A percentile compares a stretch with the other conserved stretches of the same genome.
Conservation (phyloP, 2,113 vertebrate genomes). For the Xenus cinereus region DNA sequence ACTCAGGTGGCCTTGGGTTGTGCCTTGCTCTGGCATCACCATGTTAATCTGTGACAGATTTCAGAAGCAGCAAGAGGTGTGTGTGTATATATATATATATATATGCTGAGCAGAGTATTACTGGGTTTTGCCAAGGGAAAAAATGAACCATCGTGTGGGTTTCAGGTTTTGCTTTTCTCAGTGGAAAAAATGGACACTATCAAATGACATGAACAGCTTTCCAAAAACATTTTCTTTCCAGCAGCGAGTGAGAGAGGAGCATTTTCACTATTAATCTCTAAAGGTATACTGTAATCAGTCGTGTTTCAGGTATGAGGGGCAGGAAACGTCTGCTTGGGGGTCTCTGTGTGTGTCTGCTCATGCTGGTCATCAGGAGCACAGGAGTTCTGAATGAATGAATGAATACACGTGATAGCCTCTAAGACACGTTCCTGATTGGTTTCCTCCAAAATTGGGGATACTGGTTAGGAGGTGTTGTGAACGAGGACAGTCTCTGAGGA, state of each 20-base stretch:
- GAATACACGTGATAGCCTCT: not conserved
- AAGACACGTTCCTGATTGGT: not conserved
- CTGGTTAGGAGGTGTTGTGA: not conserved
- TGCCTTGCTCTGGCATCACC: not conserved
- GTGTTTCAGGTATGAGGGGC: not conserved
- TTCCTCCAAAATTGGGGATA: not conserved
- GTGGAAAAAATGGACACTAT: constrained; percentile 45
- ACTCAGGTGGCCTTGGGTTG: not conserved
- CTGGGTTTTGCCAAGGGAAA: constrained; percentile 33
- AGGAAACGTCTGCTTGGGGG: not conserved
- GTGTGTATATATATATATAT: not conserved
- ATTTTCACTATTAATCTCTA: not conserved
- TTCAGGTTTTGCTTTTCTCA: constrained; percentile 32
- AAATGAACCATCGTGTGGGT: not conserved
- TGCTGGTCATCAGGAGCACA: not conserved
- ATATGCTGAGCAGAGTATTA: not conserved
- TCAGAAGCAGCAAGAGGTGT: not conserved
- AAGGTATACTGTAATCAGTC: not conserved
- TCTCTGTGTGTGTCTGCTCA: not conserved
- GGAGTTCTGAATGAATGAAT: not conserved
- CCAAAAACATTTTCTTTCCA: constrained; percentile 21
- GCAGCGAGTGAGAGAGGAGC: not conserved
- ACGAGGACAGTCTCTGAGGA: not conserved
- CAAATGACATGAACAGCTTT: not conserved
- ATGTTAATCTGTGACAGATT: not conserved